A percentile compares a stretch with the other conserved stretches of the same genome.
phyloP scores from a whole-genome alignment of 30 jellyfish, hydroid and myxozoan genomes.

The Aurelia coerulea region DNA sequence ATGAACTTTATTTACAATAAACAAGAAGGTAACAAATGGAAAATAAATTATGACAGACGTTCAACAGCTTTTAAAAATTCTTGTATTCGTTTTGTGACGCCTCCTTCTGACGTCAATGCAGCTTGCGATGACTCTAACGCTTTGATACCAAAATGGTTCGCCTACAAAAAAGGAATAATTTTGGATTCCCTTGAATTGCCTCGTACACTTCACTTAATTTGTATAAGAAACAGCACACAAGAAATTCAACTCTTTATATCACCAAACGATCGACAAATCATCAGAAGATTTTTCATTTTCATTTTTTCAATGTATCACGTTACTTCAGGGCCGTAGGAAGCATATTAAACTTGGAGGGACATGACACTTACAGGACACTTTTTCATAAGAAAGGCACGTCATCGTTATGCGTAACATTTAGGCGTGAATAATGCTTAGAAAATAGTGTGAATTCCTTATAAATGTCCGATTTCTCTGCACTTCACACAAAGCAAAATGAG shows the following conservation, averaged over 20 bases:
- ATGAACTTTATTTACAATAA: not conserved
- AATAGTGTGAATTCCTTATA: too few species aligned
- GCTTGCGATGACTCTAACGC: conserved; percentile 53
- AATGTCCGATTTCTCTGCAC: too few species aligned
- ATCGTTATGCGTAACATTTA: too few species aligned
- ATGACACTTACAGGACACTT: too few species aligned
- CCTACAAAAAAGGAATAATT: conserved; percentile 15
- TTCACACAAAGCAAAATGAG: too few species aligned
- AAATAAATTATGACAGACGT: conserved; percentile 19
- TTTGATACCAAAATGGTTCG: conserved; percentile 39
- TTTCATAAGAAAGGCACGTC: too few species aligned
- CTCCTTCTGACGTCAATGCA: conserved; percentile 38
- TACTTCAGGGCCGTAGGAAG: not conserved
- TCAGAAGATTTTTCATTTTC: too few species aligned
- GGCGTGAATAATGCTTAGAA: too few species aligned
- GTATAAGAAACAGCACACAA: too few species aligned
- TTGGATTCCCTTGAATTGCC: not conserved
- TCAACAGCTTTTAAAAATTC: conserved; percentile 50
- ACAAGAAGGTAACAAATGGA: not conserved
- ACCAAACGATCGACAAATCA: too few species aligned
- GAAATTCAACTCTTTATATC: too few species aligned
- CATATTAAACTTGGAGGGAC: not conserved
- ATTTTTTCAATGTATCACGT: not conserved
- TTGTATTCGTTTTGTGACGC: conserved; percentile 12
- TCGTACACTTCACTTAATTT: not conserved